Conservation (phyloP, 2,113 vertebrate species). For the Paradisaea rubra region DNA sequence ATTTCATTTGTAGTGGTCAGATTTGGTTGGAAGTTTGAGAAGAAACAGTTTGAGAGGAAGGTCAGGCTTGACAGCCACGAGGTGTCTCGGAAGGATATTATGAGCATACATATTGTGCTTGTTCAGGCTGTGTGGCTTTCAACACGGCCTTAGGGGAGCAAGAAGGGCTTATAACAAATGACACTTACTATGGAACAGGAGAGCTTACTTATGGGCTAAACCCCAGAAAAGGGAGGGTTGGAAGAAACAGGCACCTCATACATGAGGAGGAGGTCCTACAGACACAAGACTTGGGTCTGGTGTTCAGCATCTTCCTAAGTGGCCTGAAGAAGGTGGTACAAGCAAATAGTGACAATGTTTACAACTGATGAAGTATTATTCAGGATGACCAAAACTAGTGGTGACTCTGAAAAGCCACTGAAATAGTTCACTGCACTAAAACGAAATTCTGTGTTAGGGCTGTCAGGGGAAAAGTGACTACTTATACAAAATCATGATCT, state of each 20-base stretch:
- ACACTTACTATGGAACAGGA: background rate
- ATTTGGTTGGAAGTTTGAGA: background rate
- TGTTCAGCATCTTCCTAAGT: background rate
- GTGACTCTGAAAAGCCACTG: background rate
- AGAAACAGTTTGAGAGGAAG: background rate
- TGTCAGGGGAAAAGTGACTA: background rate
- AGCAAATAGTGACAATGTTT: background rate
- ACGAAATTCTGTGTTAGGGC: background rate
- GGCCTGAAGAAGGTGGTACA: background rate
- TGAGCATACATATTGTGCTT: background rate
- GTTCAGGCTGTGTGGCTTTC: background rate
- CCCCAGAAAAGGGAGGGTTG: background rate
- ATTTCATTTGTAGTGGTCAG: background rate
- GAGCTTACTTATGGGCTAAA: background rate
- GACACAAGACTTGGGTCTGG: background rate
- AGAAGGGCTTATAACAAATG: background rate
- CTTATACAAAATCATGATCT: background rate
- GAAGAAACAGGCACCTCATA: rapidly evolving
- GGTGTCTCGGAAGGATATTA: background rate
- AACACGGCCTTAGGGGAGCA: background rate
- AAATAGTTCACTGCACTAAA: background rate
- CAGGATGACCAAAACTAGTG: background rate
- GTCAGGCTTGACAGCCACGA: background rate
- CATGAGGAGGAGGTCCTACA: background rate
- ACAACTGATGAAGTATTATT: background rate